Evolutionary conservation across 2,888 invertebrate genomes (phyloP), one percentile per base, ranked within the genome.

Genomic region (Allacma fusca): DNA sequence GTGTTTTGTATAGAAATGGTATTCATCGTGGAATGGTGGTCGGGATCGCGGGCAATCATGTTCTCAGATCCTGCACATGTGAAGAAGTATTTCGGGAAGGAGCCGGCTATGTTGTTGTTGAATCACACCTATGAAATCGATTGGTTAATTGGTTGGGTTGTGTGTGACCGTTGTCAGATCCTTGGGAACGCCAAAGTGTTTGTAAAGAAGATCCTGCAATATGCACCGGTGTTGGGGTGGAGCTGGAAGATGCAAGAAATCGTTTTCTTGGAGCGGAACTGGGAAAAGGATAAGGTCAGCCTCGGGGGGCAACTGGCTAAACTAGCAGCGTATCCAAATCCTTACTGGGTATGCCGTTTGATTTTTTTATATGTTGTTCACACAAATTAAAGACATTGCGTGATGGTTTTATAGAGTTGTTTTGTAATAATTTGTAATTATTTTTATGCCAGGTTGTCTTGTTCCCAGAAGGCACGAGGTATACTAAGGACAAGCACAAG

Each of bases 101-200:
- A 97, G 86, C 95, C 97, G 88, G 93, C 92, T 13, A 91, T 95
- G 85, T 91, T 95, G 70, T 88, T 97, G 72, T 95, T 97, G 94
- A 98, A 98, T 87, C 97, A 98, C 85, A 92, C 92, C 59, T 97
- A 95, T 87, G 97, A 98, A 89, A 92, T 96, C 84, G 98, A 98
- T 87, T 97, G 97, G 97, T 88, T 98, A 0, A 92, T 94, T 87
- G 95, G 96, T 24, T 97, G 96, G 96, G 91, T 96, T 86, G 91
- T 95, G 84, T 92, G 93, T 85, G 96, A 97, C 84, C 89, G 93
- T 84, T 89, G 93, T 82, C 88, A 89, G 83, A 91, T 95, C 81
- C 88, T 97, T 83, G 97, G 96, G 92, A 95, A 95, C 87, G 95
- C 96, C 84, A 97, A 97, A 89, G 95, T 97, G 0, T 97, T 95